These are phyloP conservation scores for Drosophila prolongata DNA, from an alignment of 2,888 invertebrate genomes.

Conservation along the genomic window DNA sequence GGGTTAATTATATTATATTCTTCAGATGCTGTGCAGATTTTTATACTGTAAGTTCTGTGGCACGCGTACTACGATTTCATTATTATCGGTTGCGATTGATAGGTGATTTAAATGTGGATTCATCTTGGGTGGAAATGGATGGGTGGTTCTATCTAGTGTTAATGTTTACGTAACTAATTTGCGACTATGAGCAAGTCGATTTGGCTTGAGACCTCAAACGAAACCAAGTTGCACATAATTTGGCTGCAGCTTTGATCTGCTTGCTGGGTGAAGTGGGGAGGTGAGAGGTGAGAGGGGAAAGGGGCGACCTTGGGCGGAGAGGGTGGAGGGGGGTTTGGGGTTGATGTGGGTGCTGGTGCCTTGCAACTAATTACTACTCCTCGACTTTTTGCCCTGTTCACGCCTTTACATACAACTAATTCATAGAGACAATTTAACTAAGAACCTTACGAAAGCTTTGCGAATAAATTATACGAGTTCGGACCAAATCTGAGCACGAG, in stretches of 20 bases:
- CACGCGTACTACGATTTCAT: conserved; percentile 69
- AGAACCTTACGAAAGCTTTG: conserved; percentile 49
- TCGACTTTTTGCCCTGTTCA: conserved; percentile 38
- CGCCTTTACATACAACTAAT: conserved; percentile 60
- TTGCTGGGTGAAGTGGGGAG: conserved; percentile 2
- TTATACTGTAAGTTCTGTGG: conserved; percentile 58
- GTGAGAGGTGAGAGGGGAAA: neutral
- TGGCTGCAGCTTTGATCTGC: conserved; percentile 45
- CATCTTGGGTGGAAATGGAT: neutral
- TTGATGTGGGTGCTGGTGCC: conserved; percentile 15
- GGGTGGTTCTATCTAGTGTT: conserved; percentile 28
- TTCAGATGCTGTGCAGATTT: conserved; percentile 18
- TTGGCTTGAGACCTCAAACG: conserved; percentile 78
- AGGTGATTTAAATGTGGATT: neutral
- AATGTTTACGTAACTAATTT: conserved; percentile 66
- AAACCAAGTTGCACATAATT: conserved; percentile 83
- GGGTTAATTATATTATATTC: conserved; percentile 2
- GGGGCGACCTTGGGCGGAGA: no score
- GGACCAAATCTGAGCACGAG: conserved; percentile 23
- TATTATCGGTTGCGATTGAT: conserved; percentile 2
- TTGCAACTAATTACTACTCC: conserved; percentile 50
- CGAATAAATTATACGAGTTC: conserved; percentile 46
- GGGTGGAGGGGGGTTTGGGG: neutral
- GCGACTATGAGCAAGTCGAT: conserved; percentile 78
- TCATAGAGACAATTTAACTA: conserved; percentile 64